phyloP scores from a whole-genome alignment of 2,113 vertebrate genomes.

The Nibea coibor region DNA sequence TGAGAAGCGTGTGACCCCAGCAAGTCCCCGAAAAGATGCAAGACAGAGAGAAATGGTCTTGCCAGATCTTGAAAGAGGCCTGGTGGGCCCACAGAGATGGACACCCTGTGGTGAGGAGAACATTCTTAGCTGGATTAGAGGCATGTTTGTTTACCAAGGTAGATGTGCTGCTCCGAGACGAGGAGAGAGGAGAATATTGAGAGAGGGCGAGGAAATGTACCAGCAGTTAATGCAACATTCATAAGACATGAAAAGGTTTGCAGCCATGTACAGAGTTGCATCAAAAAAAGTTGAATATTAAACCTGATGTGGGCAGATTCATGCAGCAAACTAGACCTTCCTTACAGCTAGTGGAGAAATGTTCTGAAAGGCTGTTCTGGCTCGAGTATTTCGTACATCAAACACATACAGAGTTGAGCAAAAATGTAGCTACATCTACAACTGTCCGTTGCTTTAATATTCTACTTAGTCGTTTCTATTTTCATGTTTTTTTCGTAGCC shows the following conservation, averaged over 20 bases:
- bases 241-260: conserved; percentile 39
- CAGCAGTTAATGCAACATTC: conserved; percentile 41
- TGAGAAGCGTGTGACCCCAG: conserved; percentile 40
- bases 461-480: neutral
- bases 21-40: conserved; percentile 40
- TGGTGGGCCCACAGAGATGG: conserved; percentile 49
- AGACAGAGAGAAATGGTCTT: conserved; percentile 36
- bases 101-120: conserved; percentile 66
- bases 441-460: conserved; percentile 2
- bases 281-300: conserved; percentile 37
- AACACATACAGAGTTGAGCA: neutral
- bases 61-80: conserved; percentile 53
- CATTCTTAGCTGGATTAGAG: conserved; percentile 74
- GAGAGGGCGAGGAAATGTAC: conserved; percentile 22
- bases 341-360: conserved; percentile 2
- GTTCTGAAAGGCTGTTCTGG: conserved; percentile 10
- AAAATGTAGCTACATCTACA: conserved; percentile 5
- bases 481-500: conserved; percentile 1
- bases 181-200: conserved; percentile 38
- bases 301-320: conserved; percentile 38
- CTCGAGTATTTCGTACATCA: conserved; percentile 14
- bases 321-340: conserved; percentile 9
- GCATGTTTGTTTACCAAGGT: conserved; percentile 70
- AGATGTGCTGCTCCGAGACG: conserved; percentile 43
- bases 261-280: conserved; percentile 5